Base-by-base conservation (phyloP, 2,888 invertebrate species). In the Cephonodes hylas region DNA sequence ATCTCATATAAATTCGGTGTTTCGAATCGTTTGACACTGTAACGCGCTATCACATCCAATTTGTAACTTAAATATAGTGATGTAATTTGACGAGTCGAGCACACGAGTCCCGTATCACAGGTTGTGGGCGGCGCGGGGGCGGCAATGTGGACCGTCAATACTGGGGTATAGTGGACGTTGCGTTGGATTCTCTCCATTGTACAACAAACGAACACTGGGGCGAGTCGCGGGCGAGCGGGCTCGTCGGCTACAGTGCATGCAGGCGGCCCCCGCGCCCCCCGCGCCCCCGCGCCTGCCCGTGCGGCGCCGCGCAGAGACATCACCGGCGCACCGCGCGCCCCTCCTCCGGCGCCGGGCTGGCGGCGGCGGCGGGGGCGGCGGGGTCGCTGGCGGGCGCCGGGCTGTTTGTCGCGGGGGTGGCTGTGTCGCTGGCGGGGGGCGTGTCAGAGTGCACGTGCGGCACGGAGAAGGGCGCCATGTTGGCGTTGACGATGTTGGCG, bases 401-500 rank as follows among this genome's bases (percentile, higher is more conserved):
- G 46, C 15, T 25, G 53, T 13, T 18, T 48, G 34, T 27, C n/a
- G 5, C 48, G 2, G 61, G 42, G 3, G 18, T 6, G 48, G 25
- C n/a, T n/a, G n/a, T n/a, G n/a, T n/a, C 22, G 53, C 45, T 18
- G 27, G 31, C n/a, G 22, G 8, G 38, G 31, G 20, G 44, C 44
- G 22, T 31, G n/a, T n/a, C n/a, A 20, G 65, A 46, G 20, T 31
- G 22, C 42, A n/a, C n/a, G n/a, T n/a, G n/a, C n/a, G 64, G 25
- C 23, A 18, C 59, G 23, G 59, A 59, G 57, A 57, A 63, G 61
- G 65, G 71, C 23, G 69, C 66, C 42, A 76, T 69, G 74, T 79
- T 76, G 34, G 77, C 76, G 70, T 75, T 79, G 60, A 84, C 80
- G 69, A 85, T 75, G 75, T 77, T 78, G 62, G 85, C 85, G 72